These are phyloP conservation scores for Mongoloraphidia duomilia DNA, from an alignment of 2,888 invertebrate genomes.

Conservation along the genomic window DNA sequence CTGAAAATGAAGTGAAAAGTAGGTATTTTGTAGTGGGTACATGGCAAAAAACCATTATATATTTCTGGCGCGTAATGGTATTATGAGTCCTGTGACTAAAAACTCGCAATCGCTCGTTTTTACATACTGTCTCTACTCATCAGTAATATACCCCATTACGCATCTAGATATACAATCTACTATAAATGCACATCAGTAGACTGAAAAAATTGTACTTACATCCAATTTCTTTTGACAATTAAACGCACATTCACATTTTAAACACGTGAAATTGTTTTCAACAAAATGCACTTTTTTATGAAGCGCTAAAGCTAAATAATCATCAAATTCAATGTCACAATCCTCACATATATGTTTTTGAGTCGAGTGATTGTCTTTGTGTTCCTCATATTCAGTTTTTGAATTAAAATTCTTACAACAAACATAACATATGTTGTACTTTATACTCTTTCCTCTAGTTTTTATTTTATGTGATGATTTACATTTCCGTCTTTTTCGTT, in stretches of 20 bases:
- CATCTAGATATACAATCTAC: too few relatives aligned
- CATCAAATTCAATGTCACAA: slow-evolving; percentile 1
- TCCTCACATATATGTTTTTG: slow-evolving; percentile 3
- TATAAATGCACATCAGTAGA: too few relatives aligned
- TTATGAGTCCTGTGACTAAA: too few relatives aligned
- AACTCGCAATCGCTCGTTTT: too few relatives aligned
- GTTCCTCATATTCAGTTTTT: not conserved
- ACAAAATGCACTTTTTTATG: slow-evolving; percentile 2
- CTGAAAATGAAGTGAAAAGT: too few relatives aligned
- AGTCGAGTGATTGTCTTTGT: not conserved
- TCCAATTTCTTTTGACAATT: slow-evolving; percentile 1
- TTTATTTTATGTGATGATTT: not conserved
- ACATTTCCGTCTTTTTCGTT: slow-evolving; percentile 1
- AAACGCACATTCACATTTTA: slow-evolving; percentile 1
- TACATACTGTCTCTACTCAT: too few relatives aligned
- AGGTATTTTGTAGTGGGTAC: too few relatives aligned
- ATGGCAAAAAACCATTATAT: too few relatives aligned
- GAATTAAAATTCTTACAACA: not conserved
- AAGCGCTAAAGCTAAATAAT: slow-evolving; percentile 1
- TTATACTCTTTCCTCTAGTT: not conserved
- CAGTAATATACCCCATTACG: too few relatives aligned
- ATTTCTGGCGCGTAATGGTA: too few relatives aligned
- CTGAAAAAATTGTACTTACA: not conserved
- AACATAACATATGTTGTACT: slow-evolving; percentile 1
- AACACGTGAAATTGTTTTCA: slow-evolving; percentile 3